Evolutionary conservation across 2,797 vertebrate species (phyloP).

Genomic region (Alcedo quadribrachys): DNA sequence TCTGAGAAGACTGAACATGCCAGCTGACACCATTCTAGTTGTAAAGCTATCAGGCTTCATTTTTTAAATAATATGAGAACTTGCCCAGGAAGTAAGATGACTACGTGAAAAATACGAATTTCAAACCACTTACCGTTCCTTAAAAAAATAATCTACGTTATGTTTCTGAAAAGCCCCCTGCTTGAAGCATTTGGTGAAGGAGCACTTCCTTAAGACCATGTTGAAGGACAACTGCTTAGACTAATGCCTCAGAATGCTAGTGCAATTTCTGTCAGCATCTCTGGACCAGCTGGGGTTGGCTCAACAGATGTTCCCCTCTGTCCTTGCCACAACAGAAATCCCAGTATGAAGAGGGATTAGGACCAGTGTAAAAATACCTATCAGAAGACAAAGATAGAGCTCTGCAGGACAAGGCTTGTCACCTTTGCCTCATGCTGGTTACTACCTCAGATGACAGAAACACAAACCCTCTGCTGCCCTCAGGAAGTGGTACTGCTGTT

Average conservation of each 20-base stretch:
- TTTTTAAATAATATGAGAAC: neutral
- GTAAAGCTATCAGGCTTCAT: neutral
- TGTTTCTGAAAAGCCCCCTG: neutral
- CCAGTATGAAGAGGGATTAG: neutral
- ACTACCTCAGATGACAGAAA: neutral
- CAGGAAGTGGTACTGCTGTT: neutral
- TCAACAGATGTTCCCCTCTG: neutral
- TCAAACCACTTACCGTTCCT: neutral
- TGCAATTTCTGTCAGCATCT: neutral
- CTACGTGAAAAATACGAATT: fast-evolving
- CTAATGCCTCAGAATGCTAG: neutral
- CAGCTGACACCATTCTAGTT: neutral
- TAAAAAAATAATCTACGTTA: neutral
- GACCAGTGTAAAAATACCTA: neutral
- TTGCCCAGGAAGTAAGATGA: neutral
- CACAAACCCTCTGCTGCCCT: neutral
- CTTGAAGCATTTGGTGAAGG: neutral
- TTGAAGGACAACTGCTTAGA: neutral
- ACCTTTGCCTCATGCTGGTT: neutral
- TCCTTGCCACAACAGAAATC: neutral
- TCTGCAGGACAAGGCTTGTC: neutral
- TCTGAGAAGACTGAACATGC: neutral
- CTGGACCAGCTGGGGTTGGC: neutral
- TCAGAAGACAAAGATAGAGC: neutral
- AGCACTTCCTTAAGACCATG: neutral